A percentile compares a stretch with the other conserved stretches of the same genome.
Evolutionary conservation across 2,797 vertebrate genomes (phyloP).

Genomic region (Cyprinella venusta): DNA sequence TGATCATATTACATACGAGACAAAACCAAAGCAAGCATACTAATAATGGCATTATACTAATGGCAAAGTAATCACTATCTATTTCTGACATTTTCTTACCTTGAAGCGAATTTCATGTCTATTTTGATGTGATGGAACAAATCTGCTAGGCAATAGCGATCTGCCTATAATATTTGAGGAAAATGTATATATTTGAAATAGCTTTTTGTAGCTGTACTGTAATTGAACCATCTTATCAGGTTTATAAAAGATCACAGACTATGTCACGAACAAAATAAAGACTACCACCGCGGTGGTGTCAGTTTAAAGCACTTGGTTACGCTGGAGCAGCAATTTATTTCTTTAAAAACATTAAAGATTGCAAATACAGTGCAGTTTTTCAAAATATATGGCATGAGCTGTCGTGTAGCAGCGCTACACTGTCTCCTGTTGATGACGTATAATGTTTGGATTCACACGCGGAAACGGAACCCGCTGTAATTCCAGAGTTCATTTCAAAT

Average conservation of each 20-base stretch:
- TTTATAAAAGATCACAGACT: not conserved
- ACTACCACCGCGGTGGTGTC: not conserved
- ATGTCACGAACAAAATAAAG: not conserved
- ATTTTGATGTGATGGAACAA: slow-evolving; percentile 37
- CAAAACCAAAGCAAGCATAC: too few relatives aligned
- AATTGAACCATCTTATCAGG: slow-evolving; percentile 34
- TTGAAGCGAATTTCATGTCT: slow-evolving; percentile 65
- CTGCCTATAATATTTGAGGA: slow-evolving; percentile 29
- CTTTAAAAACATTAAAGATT: slow-evolving; percentile 35
- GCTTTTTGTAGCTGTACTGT: slow-evolving; percentile 55
- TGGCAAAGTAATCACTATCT: not conserved
- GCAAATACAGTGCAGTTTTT: not conserved
- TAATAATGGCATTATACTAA: too few relatives aligned
- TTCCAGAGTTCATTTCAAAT: not conserved
- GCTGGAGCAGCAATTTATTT: not conserved
- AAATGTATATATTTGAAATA: slow-evolving; percentile 61
- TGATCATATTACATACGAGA: too few relatives aligned
- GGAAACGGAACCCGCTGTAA: not conserved
- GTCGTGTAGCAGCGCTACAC: too few relatives aligned
- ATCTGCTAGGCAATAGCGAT: slow-evolving; percentile 1
- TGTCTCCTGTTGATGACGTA: slow-evolving; percentile 28
- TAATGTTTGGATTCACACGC: slow-evolving; percentile 22
- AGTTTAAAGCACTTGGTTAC: not conserved
- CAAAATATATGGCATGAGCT: not conserved
- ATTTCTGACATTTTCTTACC: slow-evolving; percentile 59